Base-by-base conservation (phyloP, 2,888 invertebrate species). In the Germaria angustata region DNA sequence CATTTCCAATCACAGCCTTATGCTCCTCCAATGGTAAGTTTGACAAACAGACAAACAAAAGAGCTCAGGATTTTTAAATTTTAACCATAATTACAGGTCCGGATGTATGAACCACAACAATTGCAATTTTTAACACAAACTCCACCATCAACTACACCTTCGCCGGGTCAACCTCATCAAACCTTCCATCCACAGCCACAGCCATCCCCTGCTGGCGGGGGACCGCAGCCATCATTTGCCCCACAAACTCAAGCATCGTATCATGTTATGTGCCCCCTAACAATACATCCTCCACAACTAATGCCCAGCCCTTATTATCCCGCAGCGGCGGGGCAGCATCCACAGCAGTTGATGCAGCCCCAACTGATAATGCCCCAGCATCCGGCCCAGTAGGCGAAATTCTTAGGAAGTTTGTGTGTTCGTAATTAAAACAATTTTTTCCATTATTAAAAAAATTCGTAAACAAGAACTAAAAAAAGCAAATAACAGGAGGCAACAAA, bases 81-180 rank as follows among this genome's bases (percentile, higher is more conserved):
- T 28, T 28, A n/a, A n/a, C n/a, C n/a, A n/a, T 1, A 44, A 44
- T 85, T 78, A 1, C 85, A 89, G 92, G 93, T 95, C 86, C 93
- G 95, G 71, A 94, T 95, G 94, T 95, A 94, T 88, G 94, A 94
- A 53, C 92, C 92, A 63, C 93, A 92, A 44, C 88, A 91, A 88
- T 88, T 93, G 84, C 93, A 93, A 86, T 93, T 93, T 86, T 91
- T 93, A 90, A 88, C 92, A 75, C 93, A 92, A 84, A 93, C 91
- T 51, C 92, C 93, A 84, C 93, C 92, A 81, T 92, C 92, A 85
- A 93, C 92, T 84, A 92, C 93, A 68, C 92, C 92, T 80, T 92
- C 92, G 61, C 93, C 93, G 77, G 92, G 93, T 17, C 93, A 92
- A 81, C 92, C 93, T 63, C 92, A 93, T 87, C 93, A 93, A 87